Evolutionary conservation across 1,140 invertebrate genomes (phyloP), one percentile per base, ranked within the genome.

Genomic region (Orius laevigatus): DNA sequence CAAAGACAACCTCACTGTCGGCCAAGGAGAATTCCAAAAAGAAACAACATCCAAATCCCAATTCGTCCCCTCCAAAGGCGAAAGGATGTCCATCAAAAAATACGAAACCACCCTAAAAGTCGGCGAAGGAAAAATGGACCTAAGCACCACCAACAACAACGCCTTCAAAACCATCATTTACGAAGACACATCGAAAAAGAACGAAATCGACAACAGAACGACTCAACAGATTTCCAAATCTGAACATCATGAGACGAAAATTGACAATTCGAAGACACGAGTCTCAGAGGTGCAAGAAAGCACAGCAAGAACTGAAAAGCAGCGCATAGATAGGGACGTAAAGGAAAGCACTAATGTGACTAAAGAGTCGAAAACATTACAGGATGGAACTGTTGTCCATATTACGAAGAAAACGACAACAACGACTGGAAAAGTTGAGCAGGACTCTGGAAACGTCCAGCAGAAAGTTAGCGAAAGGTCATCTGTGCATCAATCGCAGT

Each of bases 121-220:
- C 5, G 71, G 74, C 53, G 63, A 58, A 20, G 72, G 65, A 2
- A 65, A 62, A 9, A 72, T 71, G 64, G 71, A 74, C 32, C 63
- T 59, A 0, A 62, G 62, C 10, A 72, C 71, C 0, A 72, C 69
- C 3, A 66, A 50, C 40, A 66, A 62, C 45, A 63, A 69, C 42
- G 64, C 65, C n/a, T 72, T 67, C 53, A 59, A 66, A 25, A 62
- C 58, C 3, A 66, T 65, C 31, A 65, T 59, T 11, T 65, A 63
- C 31, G 66, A 63, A 12, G 55, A 60, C 14, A 53, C 56, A 74
- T 52, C 64, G 56, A 41, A 68, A 64, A 57, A 65, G 63, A 50
- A 72, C 74, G 62, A 73, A 74, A 55, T 79, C 76, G 0, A 72
- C 71, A 18, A 75, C 79, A 49, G 65, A 63, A n/a, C 56, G 79